Evolutionary conservation across 2,113 vertebrate species (phyloP), one percentile per base, ranked within the genome.

Genomic region (Uria lomvia): DNA sequence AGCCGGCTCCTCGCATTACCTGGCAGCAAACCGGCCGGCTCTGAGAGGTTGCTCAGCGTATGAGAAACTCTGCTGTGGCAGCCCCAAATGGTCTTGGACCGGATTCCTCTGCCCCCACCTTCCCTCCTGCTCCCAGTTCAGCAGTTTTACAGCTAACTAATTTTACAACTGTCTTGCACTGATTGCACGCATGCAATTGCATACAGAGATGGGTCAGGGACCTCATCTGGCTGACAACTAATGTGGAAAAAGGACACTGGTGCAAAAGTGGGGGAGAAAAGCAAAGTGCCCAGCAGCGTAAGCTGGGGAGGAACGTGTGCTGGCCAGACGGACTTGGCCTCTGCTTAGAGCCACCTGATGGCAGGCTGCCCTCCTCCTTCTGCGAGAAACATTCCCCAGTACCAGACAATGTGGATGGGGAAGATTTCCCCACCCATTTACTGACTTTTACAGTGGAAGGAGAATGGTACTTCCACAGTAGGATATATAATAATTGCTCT

Each of bases 121-220:
- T 47, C 74, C 24, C 45, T 36, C 27, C n/a, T 36, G 26, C 4
- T 89, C 52, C 66, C 83, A 8, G 52, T 47, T 89, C 52, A 80
- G 86, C 55, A 63, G 43, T 87, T 89, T 65, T 27, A 87, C 86
- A 89, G 89, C 38, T 92, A 84, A 74, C 47, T 81, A 78, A 79
- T 68, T 96, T 79, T 90, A 93, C 71, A 58, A 56, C 71, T 49
- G 23, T n/a, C 74, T 79, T 49, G 71, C 34, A 75, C 49, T 1
- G 10, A 53, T 21, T 60, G 52, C 68, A 60, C 0, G 1, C 47
- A 26, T 29, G 63, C 27, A 83, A 12, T 38, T 83, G 60, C 60
- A 75, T 45, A 32, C 27, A 36, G 40, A 67, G 32, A 12, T 22
- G 47, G 42, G 47, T 63, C 83, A 74, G 73, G 45, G 56, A 84